Base-by-base conservation (phyloP, 2,888 invertebrate species). In the Halictus ligatus region DNA sequence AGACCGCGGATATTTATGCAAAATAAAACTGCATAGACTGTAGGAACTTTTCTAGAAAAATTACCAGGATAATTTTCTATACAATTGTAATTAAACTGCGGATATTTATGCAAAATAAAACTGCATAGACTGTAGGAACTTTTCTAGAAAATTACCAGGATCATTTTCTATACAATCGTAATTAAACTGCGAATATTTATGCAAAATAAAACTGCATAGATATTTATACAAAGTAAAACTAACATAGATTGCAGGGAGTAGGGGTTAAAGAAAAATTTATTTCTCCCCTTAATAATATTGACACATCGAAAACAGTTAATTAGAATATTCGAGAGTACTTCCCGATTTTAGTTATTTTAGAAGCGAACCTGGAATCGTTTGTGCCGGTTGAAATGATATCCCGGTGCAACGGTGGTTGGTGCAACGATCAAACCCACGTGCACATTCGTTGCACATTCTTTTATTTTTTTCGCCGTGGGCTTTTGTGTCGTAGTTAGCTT, bases 391-490 rank as follows among this genome's bases (percentile, higher is more conserved):
- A n/a, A 58, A n/a, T 58, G n/a, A 58, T 58, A 58, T 58, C 25
- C 18, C 64, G 29, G 29, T 64, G 64, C 15, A 64, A 64, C 64
- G 64, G 15, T 29, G 64, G 15, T 29, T 64, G 64, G 15, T 64
- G 64, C 64, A 64, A 64, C 29, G 64, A 64, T 64, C 18, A 64
- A 64, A 64, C 64, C 64, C 64, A 64, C 64, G 64, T 64, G 64
- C 64, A 64, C 18, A 7, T 64, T 64, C 64, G 64, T 64, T 29
- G 64, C 64, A 29, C 64, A 29, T 64, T 64, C 64, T 54, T 54
- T 54, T 43, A 3, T 8, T 58, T 60, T 29, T 64, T 64, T 29
- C 18, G 29, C 29, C 64, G 64, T 64, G 29, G 64, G 64, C 64
- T 29, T 64, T 64, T 29, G 64, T 29, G 15, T 35, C 29, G 8